phyloP scores from a whole-genome alignment of 2,888 invertebrate genomes.

The Aproaerema taeniolella region DNA sequence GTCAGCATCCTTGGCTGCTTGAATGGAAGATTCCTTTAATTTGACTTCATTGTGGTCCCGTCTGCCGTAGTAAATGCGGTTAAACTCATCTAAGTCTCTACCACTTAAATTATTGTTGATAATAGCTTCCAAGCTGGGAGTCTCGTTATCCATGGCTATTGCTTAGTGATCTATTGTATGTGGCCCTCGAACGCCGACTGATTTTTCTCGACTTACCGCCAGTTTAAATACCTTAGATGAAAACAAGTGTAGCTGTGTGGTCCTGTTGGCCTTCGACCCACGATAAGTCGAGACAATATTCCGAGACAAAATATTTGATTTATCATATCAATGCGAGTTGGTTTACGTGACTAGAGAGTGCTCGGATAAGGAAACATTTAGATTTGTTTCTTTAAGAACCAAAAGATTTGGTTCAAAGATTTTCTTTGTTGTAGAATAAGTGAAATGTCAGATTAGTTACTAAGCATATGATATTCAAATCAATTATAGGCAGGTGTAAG shows the following conservation, averaged over 20 bases:
- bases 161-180: constrained; percentile 15
- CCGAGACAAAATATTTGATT: constrained; percentile 55
- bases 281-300: constrained; percentile 45
- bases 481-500: too few species aligned
- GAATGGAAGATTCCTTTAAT: constrained; percentile 63
- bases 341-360: constrained; percentile 26
- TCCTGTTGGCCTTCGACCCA: constrained; percentile 59
- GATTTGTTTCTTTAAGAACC: too few species aligned
- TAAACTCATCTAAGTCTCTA: constrained; percentile 63
- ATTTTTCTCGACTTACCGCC: constrained; percentile 26
- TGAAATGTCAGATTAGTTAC: too few species aligned
- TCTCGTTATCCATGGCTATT: constrained; percentile 61
- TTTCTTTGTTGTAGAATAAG: too few species aligned
- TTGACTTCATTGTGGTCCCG: constrained; percentile 53
- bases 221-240: constrained; percentile 47
- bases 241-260: constrained; percentile 48
- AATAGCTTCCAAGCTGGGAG: constrained; percentile 60
- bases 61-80: constrained; percentile 64
- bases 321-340: constrained; percentile 28
- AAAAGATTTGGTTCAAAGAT: too few species aligned
- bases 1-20: constrained; percentile 76
- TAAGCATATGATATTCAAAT: too few species aligned
- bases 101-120: constrained; percentile 61
- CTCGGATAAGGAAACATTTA: too few species aligned
- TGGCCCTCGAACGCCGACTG: constrained; percentile 33